These are phyloP conservation scores for Petrosia ficiformis DNA, from an alignment of 37 sponge, comb jelly and placozoan species.

Conservation along the genomic window DNA sequence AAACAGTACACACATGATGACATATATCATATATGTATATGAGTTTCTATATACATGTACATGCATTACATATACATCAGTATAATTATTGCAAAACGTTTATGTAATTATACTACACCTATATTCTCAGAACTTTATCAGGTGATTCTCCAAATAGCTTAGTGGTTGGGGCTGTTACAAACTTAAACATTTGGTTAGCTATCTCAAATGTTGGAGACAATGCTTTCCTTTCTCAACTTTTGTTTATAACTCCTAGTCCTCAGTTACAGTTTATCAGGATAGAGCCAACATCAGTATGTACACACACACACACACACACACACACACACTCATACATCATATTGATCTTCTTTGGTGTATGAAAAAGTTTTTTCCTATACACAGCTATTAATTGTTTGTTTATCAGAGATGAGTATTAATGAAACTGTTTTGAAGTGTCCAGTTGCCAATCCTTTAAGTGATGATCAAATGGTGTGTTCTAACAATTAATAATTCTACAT, in stretches of 20 bases:
- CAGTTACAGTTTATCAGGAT: slow-evolving; percentile 4
- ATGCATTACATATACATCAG: too few species aligned
- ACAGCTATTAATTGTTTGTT: neutral
- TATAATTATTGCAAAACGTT: too few species aligned
- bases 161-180: slow-evolving; percentile 14
- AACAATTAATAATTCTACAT: neutral
- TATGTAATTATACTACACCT: neutral
- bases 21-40: neutral
- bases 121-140: neutral
- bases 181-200: neutral
- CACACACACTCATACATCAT: too few species aligned
- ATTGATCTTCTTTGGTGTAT: neutral
- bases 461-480: neutral
- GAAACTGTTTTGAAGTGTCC: neutral
- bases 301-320: too few species aligned
- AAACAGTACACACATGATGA: too few species aligned
- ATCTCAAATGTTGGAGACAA: slow-evolving; percentile 21
- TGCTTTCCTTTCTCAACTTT: slow-evolving; percentile 30
- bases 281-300: neutral
- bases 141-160: neutral
- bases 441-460: neutral
- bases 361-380: neutral
- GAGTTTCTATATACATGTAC: too few species aligned
- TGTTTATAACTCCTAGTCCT: slow-evolving; percentile 8
- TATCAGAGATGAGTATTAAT: neutral